phyloP scores from a whole-genome alignment of 37 sponge, comb jelly and placozoan species.

The Agelas oroides region DNA sequence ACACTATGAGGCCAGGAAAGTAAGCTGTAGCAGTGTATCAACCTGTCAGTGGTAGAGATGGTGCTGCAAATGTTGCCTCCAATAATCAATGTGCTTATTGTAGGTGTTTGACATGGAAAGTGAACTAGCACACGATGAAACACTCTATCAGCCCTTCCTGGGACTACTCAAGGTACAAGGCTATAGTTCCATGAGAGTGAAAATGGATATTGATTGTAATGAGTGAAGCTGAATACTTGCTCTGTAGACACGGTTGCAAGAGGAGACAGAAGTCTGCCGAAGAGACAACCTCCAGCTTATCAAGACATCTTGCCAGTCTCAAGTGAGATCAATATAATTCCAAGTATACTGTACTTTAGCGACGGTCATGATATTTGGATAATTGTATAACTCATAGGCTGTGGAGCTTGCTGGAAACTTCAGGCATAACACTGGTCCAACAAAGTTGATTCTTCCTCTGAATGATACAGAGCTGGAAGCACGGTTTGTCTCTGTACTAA shows the following conservation, averaged over 20 bases:
- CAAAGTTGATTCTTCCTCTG: conserved; percentile 62
- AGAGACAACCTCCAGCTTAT: conserved; percentile 57
- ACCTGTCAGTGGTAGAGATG: too few relatives aligned
- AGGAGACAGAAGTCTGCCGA: conserved; percentile 22
- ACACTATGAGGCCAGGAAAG: conserved; percentile 20
- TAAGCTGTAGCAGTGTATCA: conserved; percentile 24
- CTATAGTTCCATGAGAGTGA: not conserved
- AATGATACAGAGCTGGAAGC: conserved; percentile 71
- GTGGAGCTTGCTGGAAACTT: conserved; percentile 52
- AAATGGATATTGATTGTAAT: not conserved
- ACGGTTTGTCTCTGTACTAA: conserved; percentile 47
- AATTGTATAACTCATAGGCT: conserved; percentile 16
- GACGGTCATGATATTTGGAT: not conserved
- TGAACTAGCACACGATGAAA: conserved; percentile 56
- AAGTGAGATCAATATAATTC: conserved; percentile 17
- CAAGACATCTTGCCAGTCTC: conserved; percentile 25
- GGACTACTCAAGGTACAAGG: conserved; percentile 35
- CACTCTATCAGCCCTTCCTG: conserved; percentile 19
- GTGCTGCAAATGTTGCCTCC: too few relatives aligned
- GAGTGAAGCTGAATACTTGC: not conserved
- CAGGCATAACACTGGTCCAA: conserved; percentile 56
- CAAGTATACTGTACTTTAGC: not conserved
- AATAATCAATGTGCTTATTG: not conserved
- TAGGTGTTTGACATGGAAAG: conserved; percentile 64
- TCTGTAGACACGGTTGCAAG: conserved; percentile 39